Evolutionary conservation across 1,140 invertebrate species (phyloP).

Genomic region (Ceratoteleas bidentatus): DNA sequence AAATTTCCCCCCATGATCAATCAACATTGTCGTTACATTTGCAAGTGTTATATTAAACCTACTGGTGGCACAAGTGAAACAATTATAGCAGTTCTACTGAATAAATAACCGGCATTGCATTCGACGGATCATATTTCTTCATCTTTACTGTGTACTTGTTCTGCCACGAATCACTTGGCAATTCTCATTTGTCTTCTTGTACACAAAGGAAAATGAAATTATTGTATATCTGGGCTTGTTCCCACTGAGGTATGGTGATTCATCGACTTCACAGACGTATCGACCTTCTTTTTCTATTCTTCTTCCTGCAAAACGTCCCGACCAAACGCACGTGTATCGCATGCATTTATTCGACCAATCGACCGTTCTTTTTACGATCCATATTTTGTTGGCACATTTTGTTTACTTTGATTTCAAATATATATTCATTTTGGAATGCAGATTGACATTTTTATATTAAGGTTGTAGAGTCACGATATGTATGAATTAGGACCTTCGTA

Average conservation of each 20-base stretch:
- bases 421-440: too few relatives aligned
- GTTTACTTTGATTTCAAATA: too few relatives aligned
- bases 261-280: constrained; percentile 70
- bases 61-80: constrained; percentile 32
- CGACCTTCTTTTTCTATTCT: constrained; percentile 67
- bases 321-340: constrained; percentile 55
- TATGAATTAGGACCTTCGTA: too few relatives aligned
- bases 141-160: constrained; percentile 57
- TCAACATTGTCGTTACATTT: constrained; percentile 40
- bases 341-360: constrained; percentile 59
- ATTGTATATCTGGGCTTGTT: constrained; percentile 55
- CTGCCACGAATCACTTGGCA: constrained; percentile 65
- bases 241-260: constrained; percentile 63
- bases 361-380: constrained; percentile 28
- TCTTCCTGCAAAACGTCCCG: constrained; percentile 49
- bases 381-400: too few relatives aligned
- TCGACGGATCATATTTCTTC: constrained; percentile 54
- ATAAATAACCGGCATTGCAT: constrained; percentile 64
- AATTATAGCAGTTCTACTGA: constrained; percentile 56
- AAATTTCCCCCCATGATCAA: constrained; percentile 6
- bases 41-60: constrained; percentile 33
- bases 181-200: constrained; percentile 62
- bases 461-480: too few relatives aligned
- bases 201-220: constrained; percentile 63
- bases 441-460: too few relatives aligned